phyloP scores from a whole-genome alignment of 2,797 vertebrate species.

The Gallinago stenura region DNA sequence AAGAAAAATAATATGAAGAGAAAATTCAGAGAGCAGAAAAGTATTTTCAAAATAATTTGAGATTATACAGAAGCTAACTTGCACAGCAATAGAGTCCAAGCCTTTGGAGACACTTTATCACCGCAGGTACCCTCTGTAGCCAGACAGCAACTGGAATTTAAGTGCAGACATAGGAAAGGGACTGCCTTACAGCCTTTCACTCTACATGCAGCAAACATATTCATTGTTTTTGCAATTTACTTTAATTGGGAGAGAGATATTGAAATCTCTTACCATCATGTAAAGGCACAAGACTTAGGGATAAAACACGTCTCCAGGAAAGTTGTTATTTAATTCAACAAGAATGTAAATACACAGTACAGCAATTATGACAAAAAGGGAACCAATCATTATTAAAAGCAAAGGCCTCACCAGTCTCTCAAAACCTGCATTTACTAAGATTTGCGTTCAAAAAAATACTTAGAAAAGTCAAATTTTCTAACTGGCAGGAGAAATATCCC shows the following conservation, averaged over 20 bases:
- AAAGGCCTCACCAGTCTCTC: background rate
- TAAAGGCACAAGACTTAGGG: background rate
- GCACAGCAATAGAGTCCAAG: background rate
- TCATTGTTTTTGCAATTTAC: background rate
- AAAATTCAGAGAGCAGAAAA: background rate
- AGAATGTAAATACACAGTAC: background rate
- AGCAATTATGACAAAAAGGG: background rate
- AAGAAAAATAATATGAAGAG: background rate
- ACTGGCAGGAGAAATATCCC: background rate
- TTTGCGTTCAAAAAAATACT: background rate
- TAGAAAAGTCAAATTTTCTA: background rate
- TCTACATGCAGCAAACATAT: background rate
- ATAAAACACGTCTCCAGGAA: background rate
- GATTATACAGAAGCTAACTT: background rate
- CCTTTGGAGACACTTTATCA: background rate
- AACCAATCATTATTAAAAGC: background rate
- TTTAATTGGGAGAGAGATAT: background rate
- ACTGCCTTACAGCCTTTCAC: background rate
- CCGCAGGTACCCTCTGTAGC: background rate
- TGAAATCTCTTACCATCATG: background rate
- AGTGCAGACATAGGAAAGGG: background rate
- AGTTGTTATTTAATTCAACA: slow-evolving; percentile 5
- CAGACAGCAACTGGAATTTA: background rate
- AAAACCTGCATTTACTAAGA: background rate
- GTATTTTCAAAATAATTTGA: background rate